Base-by-base conservation (phyloP, 2,797 vertebrate genomes). In the Aratinga solstitialis region DNA sequence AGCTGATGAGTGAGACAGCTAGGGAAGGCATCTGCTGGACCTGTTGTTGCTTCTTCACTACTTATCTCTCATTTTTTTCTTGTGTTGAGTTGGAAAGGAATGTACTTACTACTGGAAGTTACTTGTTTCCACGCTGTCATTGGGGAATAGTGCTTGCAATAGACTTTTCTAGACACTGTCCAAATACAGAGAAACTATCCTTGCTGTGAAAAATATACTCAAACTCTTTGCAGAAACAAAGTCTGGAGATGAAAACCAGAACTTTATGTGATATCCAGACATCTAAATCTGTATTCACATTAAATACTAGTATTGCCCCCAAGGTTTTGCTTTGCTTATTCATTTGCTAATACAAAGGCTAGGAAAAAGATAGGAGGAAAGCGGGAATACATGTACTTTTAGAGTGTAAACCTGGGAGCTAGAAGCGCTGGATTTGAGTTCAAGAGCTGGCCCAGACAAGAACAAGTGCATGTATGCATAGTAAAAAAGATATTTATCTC, bases 21-120 rank as follows among this genome's bases (percentile, higher is more conserved):
- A 27, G 20, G 30, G 76, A 48, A 58, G 11, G 11, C 1, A 2
- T 15, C 29, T 0, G 0, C 36, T 47, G 26, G 29, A 34, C 8
- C 26, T 15, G 10, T 19, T 50, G 13, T 23, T 84, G 8, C 2
- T 81, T 91, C 19, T 88, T 30, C 22, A 18, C 3, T 50, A 13
- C 3, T 84, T 56, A 7, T 13, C 18, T 67, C 65, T 36, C 4
- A 45, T 68, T 74, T 63, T 61, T 34, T 75, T 27, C 5, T 36
- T 38, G 3, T 32, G 5, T 38, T 58, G 62, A 21, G 9, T 63
- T 58, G 83, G 13, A 83, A 80, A 38, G 3, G 7, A 38, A 30
- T n/a, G 9, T 32, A 32, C 3, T 65, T 77, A 11, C 27, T 48
- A n/a, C 29, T 27, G 16, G 6, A 42, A 71, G 3, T 43, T 50